phyloP scores from a whole-genome alignment of 1,140 invertebrate species.

The Calephelis virginiensis region DNA sequence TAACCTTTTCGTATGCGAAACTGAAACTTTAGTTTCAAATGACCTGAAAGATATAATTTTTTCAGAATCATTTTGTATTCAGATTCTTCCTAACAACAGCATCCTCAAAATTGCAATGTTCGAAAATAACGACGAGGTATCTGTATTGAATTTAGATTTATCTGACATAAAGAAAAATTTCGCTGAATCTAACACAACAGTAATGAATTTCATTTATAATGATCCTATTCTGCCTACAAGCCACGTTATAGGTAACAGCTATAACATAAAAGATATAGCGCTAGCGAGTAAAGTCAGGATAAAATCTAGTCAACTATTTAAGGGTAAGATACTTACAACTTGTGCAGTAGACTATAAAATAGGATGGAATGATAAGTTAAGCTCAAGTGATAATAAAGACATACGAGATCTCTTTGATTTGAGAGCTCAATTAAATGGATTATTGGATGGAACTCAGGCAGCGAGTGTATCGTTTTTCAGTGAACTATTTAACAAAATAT shows the following conservation, averaged over 20 bases:
- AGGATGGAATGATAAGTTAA: conserved; percentile 55
- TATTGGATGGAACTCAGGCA: conserved; percentile 46
- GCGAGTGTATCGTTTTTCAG: conserved; percentile 38
- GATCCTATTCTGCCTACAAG: conserved; percentile 39
- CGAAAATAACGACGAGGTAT: conserved; percentile 52
- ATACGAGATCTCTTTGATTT: conserved; percentile 43
- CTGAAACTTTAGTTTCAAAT: conserved; percentile 39
- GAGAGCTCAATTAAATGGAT: conserved; percentile 43
- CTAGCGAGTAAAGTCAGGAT: conserved; percentile 51
- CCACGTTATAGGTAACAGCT: conserved; percentile 52
- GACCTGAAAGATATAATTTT: conserved; percentile 38
- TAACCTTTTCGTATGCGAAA: conserved; percentile 61
- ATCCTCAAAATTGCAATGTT: conserved; percentile 44
- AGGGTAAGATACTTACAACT: conserved; percentile 47
- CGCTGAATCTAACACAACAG: conserved; percentile 30
- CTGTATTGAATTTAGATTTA: conserved; percentile 38
- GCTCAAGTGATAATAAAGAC: conserved; percentile 37
- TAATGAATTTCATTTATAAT: conserved; percentile 38
- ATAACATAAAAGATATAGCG: conserved; percentile 58
- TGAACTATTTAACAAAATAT: conserved; percentile 52
- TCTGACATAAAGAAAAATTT: conserved; percentile 40
- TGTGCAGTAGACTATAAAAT: conserved; percentile 50
- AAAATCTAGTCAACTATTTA: conserved; percentile 58
- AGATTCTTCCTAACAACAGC: conserved; percentile 57
- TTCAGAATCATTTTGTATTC: conserved; percentile 52